phyloP scores from a whole-genome alignment of 2,113 vertebrate species.

The Elephantulus edwardii region DNA sequence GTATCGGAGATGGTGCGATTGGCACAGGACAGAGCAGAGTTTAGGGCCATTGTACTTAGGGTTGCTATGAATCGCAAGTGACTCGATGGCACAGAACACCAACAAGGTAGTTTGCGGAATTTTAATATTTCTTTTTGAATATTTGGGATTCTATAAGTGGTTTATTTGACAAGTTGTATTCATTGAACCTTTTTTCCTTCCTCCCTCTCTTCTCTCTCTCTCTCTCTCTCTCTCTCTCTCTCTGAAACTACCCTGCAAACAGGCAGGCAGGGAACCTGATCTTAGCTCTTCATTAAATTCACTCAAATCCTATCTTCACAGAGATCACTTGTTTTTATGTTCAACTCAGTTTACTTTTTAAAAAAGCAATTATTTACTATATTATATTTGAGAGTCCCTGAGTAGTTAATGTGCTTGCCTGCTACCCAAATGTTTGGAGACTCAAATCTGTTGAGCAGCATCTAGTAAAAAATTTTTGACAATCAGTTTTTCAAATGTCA shows the following conservation, averaged over 20 bases:
- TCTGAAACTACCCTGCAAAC: too few species aligned
- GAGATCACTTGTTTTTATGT: not conserved
- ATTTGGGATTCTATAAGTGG: not conserved
- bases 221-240: too few species aligned
- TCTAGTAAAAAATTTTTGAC: not conserved
- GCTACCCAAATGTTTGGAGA: not conserved
- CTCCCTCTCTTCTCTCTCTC: too few species aligned
- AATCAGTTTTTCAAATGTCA: not conserved
- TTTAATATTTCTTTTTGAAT: not conserved
- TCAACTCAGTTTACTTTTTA: not conserved
- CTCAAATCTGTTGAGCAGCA: not conserved
- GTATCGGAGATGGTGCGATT: too few species aligned
- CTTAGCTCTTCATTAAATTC: not conserved
- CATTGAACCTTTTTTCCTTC: too few species aligned
- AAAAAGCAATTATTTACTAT: not conserved
- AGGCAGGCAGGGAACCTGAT: not conserved
- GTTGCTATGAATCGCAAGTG: too few species aligned
- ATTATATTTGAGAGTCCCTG: not conserved
- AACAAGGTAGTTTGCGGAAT: not conserved
- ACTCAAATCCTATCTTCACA: not conserved
- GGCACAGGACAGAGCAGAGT: too few species aligned
- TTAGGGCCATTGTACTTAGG: too few species aligned
- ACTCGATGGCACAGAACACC: too few species aligned
- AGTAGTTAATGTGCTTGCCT: not conserved
- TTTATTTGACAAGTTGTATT: not conserved